phyloP scores from a whole-genome alignment of 2,113 vertebrate genomes.

The Murina feae region DNA sequence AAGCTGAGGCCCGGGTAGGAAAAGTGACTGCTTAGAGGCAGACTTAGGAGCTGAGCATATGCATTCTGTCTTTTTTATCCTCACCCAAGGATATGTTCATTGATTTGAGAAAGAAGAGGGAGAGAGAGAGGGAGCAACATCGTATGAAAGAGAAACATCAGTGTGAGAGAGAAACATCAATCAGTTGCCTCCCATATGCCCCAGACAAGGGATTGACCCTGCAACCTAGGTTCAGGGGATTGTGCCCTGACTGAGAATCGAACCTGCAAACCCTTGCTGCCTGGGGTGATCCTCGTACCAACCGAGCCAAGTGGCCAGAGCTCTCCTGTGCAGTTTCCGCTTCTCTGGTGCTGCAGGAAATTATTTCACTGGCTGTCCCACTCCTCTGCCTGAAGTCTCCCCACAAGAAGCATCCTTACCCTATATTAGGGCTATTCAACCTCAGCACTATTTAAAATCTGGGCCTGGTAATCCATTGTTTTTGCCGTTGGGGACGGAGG shows the following conservation, averaged over 20 bases:
- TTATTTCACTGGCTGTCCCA: not conserved
- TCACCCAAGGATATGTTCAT: not conserved
- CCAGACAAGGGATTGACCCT: no score
- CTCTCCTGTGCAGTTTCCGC: not conserved
- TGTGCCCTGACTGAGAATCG: no score
- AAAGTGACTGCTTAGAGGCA: not conserved
- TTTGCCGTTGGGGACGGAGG: rapidly evolving
- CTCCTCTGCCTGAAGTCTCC: not conserved
- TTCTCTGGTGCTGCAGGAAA: rapidly evolving
- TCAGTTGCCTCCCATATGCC: not conserved
- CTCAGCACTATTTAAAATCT: not conserved
- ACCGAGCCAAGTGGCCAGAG: not conserved
- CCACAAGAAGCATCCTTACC: not conserved
- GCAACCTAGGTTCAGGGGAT: no score
- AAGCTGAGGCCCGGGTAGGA: not conserved
- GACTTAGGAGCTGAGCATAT: not conserved
- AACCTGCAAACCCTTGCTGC: not conserved
- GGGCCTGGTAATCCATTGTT: not conserved
- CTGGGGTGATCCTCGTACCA: not conserved
- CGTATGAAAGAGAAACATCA: no score
- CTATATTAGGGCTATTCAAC: not conserved
- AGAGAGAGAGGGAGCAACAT: no score
- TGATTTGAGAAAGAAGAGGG: not conserved
- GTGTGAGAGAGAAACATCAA: not conserved
- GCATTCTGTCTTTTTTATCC: not conserved